Conservation (phyloP, 2,888 invertebrate genomes). For the Harpalus rufipes region DNA sequence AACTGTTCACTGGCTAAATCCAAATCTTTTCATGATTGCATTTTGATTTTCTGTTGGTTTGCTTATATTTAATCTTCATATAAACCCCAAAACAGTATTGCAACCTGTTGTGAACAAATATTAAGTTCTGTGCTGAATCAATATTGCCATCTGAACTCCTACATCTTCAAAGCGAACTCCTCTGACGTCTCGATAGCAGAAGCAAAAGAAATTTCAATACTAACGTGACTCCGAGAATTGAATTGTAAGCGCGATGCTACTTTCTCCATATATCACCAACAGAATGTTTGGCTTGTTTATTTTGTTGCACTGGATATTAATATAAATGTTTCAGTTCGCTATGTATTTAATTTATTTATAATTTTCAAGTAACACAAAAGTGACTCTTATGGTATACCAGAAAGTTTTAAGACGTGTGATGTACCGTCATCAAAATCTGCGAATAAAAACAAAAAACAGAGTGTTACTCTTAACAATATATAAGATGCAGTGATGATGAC, state of each 20-base stretch:
- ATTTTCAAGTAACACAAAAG: too few species aligned
- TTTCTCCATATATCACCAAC: slow-evolving; percentile 24
- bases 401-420: too few species aligned
- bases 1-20: too few species aligned
- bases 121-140: slow-evolving; percentile 42
- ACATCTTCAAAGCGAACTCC: slow-evolving; percentile 26
- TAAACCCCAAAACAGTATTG: slow-evolving; percentile 12
- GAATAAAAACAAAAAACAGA: too few species aligned
- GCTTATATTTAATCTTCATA: neutral
- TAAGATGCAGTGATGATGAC: too few species aligned
- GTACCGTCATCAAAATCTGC: too few species aligned
- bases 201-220: slow-evolving; percentile 48
- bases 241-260: slow-evolving; percentile 16
- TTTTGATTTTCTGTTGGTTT: neutral
- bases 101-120: slow-evolving; percentile 48
- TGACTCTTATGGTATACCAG: too few species aligned
- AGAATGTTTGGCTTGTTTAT: neutral
- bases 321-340: neutral
- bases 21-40: neutral
- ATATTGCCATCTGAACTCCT: slow-evolving; percentile 21
- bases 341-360: too few species aligned
- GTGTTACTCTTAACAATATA: too few species aligned
- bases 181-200: slow-evolving; percentile 34
- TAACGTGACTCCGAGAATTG: slow-evolving; percentile 31
- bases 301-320: neutral